phyloP scores from a whole-genome alignment of 2,888 invertebrate species.

The Branchinecta sandiegonensis region DNA sequence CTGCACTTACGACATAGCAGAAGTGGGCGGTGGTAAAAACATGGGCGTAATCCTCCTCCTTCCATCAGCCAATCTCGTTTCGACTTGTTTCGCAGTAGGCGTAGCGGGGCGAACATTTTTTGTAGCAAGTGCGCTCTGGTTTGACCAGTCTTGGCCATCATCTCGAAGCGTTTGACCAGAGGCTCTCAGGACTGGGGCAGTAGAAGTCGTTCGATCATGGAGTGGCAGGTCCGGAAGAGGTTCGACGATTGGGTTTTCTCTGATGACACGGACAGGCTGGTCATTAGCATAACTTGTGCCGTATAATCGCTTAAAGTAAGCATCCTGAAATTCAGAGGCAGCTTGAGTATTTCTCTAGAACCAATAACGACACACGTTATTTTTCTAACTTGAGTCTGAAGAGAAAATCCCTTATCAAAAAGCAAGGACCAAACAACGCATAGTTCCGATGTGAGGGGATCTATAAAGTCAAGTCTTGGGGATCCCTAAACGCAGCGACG shows the following conservation, averaged over 20 bases:
- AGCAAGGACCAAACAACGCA: too few species aligned
- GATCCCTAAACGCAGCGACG: too few species aligned
- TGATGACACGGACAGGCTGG: slow-evolving; percentile 7
- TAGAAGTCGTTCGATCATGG: too few species aligned
- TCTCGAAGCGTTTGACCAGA: too few species aligned
- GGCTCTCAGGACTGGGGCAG: too few species aligned
- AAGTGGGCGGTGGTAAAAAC: slow-evolving; percentile 57
- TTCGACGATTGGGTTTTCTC: not conserved
- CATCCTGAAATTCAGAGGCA: not conserved
- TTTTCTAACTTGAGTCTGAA: too few species aligned
- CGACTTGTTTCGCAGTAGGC: slow-evolving; percentile 72
- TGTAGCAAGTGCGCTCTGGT: not conserved
- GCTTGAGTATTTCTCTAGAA: too few species aligned
- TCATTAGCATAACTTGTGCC: slow-evolving; percentile 37
- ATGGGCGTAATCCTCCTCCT: slow-evolving; percentile 91
- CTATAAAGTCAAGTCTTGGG: too few species aligned
- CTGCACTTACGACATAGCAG: not conserved
- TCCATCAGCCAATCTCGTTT: slow-evolving; percentile 85
- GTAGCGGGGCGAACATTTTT: slow-evolving; percentile 38
- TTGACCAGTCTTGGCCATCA: too few species aligned
- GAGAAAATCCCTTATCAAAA: too few species aligned
- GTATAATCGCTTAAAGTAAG: slow-evolving; percentile 54
- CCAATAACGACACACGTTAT: too few species aligned
- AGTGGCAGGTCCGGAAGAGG: not conserved
- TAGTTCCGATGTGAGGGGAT: too few species aligned